Evolutionary conservation across 1,140 invertebrate genomes (phyloP).

Genomic region (Drosophila sp.): DNA sequence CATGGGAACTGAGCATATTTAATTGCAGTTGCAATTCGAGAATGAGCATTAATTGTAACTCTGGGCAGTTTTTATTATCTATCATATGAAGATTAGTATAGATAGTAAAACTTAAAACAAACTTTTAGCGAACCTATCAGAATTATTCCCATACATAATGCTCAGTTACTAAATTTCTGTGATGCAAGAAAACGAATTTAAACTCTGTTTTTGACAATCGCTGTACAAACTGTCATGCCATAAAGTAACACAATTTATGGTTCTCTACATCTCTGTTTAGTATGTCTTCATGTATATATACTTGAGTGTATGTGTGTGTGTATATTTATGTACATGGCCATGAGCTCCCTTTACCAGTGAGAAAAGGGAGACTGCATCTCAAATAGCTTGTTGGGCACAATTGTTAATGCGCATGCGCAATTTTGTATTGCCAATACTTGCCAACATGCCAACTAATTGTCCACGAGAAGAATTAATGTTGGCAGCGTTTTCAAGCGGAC

Average conservation of each 20-base stretch:
- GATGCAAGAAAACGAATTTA: not conserved
- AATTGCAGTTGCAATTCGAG: slow-evolving; percentile 13
- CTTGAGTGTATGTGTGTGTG: not conserved
- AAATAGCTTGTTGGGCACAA: slow-evolving; percentile 33
- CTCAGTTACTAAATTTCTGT: not conserved
- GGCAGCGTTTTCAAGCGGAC: slow-evolving; percentile 13
- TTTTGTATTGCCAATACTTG: slow-evolving; percentile 38
- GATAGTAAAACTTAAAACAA: not conserved
- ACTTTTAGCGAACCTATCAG: not conserved
- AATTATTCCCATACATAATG: not conserved
- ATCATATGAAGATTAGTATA: not conserved
- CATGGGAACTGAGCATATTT: slow-evolving; percentile 21
- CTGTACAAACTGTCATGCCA: slow-evolving; percentile 18
- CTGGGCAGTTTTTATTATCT: not conserved
- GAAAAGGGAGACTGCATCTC: slow-evolving; percentile 16
- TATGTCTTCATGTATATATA: not conserved
- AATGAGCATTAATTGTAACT: not conserved
- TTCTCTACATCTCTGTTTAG: not conserved
- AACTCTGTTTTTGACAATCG: slow-evolving; percentile 9
- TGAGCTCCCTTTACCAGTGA: slow-evolving; percentile 17
- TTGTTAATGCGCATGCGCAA: slow-evolving; percentile 36
- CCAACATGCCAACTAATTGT: slow-evolving; percentile 36
- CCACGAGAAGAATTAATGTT: slow-evolving; percentile 28
- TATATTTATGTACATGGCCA: slow-evolving; percentile 23
- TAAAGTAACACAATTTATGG: slow-evolving; percentile 23